Evolutionary conservation across 2,797 vertebrate species (phyloP).

Genomic region (Aplochiton taeniatus): DNA sequence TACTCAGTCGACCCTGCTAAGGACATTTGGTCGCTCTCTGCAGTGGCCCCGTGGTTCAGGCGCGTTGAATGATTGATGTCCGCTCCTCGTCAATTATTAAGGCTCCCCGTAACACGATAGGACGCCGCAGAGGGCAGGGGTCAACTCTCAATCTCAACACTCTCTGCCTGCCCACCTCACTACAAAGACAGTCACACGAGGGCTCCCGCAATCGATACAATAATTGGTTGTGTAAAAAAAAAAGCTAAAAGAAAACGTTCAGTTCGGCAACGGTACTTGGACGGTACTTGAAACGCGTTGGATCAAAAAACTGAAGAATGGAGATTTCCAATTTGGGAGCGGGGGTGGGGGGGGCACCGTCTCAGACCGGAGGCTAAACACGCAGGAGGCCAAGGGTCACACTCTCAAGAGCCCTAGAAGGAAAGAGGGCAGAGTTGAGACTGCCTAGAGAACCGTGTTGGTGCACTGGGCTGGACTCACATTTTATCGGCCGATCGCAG

Average conservation of each 20-base stretch:
- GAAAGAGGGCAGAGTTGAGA: not conserved
- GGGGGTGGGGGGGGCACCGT: no score
- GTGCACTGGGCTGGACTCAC: not conserved
- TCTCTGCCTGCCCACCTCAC: no score
- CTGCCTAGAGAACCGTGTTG: not conserved
- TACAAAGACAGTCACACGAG: no score
- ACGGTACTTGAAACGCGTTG: no score
- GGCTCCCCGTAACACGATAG: conserved; percentile 34
- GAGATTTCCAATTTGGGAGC: no score
- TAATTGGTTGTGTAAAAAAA: not conserved
- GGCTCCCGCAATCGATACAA: not conserved
- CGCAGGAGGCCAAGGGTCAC: no score
- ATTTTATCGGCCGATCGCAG: not conserved
- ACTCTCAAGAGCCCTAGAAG: not conserved
- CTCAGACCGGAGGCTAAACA: no score
- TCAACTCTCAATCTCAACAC: conserved; percentile 23
- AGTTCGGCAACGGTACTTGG: no score
- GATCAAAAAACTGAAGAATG: no score
- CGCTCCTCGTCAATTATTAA: conserved; percentile 53
- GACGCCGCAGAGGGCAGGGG: conserved; percentile 30
- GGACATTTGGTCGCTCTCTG: conserved; percentile 13
- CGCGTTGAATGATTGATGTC: conserved; percentile 5
- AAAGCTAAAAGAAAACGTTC: no score
- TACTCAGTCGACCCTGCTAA: not conserved
- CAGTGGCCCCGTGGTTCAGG: conserved; percentile 7